Conservation (phyloP, 37 sponge, comb jelly and placozoan genomes). For the Haliclona indistincta region DNA sequence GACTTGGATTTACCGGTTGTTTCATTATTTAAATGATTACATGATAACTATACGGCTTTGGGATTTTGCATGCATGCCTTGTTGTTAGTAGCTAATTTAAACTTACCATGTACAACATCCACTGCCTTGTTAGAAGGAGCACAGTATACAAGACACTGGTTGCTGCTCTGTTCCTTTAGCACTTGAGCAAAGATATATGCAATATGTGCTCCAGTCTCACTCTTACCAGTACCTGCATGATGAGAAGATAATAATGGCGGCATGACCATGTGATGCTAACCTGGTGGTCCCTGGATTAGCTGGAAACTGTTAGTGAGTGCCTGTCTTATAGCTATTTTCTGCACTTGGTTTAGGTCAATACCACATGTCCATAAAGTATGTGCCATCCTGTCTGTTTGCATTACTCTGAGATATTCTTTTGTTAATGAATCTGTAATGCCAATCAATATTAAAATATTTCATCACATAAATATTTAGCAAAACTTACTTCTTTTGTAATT, state of each 20-base stretch:
- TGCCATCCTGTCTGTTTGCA: no score
- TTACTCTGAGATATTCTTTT: no score
- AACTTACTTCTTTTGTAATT: no score
- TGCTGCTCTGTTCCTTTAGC: no score
- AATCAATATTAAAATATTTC: no score
- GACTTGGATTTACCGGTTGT: no score
- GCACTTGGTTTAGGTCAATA: slow-evolving; percentile 35
- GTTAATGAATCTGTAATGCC: no score
- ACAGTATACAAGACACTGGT: slow-evolving; percentile 52
- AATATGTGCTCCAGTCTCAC: slow-evolving; percentile 77
- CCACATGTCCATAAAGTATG: slow-evolving; percentile 18
- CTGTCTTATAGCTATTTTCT: slow-evolving; percentile 17
- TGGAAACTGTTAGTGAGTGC: slow-evolving; percentile 33
- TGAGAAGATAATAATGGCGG: background rate
- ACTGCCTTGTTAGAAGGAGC: slow-evolving; percentile 75
- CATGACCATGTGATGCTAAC: background rate
- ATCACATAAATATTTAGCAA: no score
- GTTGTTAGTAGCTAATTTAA: no score
- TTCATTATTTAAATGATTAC: no score
- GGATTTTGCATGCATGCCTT: no score
- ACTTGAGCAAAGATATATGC: slow-evolving; percentile 61
- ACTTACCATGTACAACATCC: slow-evolving; percentile 79
- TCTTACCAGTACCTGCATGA: slow-evolving; percentile 72
- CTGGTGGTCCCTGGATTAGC: slow-evolving; percentile 83
- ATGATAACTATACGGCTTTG: no score